Evolutionary conservation across 2,888 invertebrate genomes (phyloP).

Genomic region (Pristionchus japonicus): DNA sequence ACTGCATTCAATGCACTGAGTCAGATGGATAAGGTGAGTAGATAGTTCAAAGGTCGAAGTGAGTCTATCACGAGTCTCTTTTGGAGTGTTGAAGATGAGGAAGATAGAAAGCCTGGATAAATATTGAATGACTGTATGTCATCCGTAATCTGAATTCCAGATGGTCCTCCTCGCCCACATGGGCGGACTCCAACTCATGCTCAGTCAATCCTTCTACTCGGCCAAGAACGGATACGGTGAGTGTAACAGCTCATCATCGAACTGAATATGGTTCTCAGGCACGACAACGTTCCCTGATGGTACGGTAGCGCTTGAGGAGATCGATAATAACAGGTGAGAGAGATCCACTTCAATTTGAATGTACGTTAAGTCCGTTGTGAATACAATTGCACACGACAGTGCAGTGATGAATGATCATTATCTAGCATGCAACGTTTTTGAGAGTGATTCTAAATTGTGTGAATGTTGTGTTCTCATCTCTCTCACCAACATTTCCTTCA

Average conservation of each 20-base stretch:
- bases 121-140: too few relatives aligned
- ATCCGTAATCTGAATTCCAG: constrained; percentile 46
- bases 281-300: constrained; percentile 31
- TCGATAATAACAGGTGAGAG: constrained; percentile 2
- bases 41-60: too few relatives aligned
- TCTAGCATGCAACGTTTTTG: background rate
- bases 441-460: background rate
- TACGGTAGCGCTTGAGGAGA: background rate
- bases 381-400: background rate
- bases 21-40: constrained; percentile 58
- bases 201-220: constrained; percentile 59
- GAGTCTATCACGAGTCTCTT: too few relatives aligned
- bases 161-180: constrained; percentile 55
- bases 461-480: background rate
- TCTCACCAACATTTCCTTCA: background rate
- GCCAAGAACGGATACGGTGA: constrained; percentile 30
- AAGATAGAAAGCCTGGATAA: too few relatives aligned
- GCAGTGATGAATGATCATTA: background rate
- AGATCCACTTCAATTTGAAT: background rate
- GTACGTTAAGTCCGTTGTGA: too few relatives aligned
- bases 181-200: constrained; percentile 57
- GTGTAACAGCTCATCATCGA: background rate
- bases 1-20: constrained; percentile 52
- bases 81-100: too few relatives aligned
- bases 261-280: background rate